These are phyloP conservation scores for Macrobrachium nipponense DNA, from an alignment of 1,140 invertebrate genomes.

Conservation along the genomic window DNA sequence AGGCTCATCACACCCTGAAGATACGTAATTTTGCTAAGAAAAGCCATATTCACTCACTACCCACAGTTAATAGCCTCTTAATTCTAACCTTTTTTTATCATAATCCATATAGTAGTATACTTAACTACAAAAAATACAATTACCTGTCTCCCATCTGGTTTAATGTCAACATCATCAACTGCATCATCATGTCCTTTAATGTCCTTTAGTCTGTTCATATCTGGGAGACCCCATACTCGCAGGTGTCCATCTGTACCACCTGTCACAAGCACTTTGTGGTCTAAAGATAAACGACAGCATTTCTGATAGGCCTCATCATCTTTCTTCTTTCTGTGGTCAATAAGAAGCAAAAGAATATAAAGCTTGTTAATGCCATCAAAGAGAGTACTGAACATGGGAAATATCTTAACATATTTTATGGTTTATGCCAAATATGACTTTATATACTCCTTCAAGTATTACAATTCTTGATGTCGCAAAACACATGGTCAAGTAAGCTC, in stretches of 20 bases:
- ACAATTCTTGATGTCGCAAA: no score
- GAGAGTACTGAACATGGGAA: not conserved
- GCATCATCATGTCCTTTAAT: conserved; percentile 82
- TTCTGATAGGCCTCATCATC: conserved; percentile 83
- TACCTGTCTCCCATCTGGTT: conserved; percentile 78
- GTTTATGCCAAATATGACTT: no score
- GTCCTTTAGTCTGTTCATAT: conserved; percentile 77
- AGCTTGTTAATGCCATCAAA: not conserved
- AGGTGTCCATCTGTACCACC: conserved; percentile 91
- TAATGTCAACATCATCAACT: conserved; percentile 93
- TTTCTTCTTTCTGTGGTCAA: not conserved
- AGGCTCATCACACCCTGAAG: no score
- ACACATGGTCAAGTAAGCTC: no score
- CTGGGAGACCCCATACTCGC: conserved; percentile 89
- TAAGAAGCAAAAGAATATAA: conserved; percentile 42
- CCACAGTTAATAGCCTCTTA: no score
- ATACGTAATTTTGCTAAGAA: no score
- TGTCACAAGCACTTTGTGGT: conserved; percentile 84
- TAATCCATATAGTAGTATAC: conserved; percentile 35
- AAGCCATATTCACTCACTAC: no score
- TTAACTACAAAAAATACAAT: conserved; percentile 43
- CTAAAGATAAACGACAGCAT: conserved; percentile 83
- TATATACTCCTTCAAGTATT: no score
- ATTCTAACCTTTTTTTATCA: conserved; percentile 2
- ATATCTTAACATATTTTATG: no score